Evolutionary conservation across 2,888 invertebrate species (phyloP).

Genomic region (Carabus problematicus): DNA sequence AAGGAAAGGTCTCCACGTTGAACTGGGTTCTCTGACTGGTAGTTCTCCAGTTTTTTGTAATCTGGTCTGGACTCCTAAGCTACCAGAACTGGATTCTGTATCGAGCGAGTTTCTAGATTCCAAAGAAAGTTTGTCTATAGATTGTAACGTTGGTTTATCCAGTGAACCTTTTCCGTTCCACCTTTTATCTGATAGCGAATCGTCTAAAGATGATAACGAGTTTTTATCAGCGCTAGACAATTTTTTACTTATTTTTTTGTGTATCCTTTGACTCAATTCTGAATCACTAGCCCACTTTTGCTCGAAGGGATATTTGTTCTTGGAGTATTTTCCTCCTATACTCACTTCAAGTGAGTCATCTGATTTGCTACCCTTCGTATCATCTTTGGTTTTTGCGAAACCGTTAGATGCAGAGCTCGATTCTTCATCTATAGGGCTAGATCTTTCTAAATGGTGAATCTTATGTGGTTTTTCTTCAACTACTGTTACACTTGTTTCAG

Average conservation of each 20-base stretch:
- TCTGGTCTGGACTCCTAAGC: conserved; percentile 73
- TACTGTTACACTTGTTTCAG: conserved; percentile 6
- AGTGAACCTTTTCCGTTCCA: conserved; percentile 49
- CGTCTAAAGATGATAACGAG: conserved; percentile 56
- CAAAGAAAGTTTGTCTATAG: conserved; percentile 60
- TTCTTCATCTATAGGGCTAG: conserved; percentile 60
- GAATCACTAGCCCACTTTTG: conserved; percentile 60
- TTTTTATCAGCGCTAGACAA: conserved; percentile 57
- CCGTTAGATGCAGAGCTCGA: conserved; percentile 48
- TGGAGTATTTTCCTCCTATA: conserved; percentile 50
- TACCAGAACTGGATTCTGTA: conserved; percentile 78
- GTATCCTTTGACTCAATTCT: conserved; percentile 56
- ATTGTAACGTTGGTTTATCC: conserved; percentile 55
- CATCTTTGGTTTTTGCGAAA: conserved; percentile 32
- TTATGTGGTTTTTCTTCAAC: conserved; percentile 48
- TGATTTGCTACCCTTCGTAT: conserved; percentile 30
- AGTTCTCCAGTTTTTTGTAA: conserved; percentile 64
- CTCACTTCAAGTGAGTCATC: conserved; percentile 38
- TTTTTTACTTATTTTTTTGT: conserved; percentile 57
- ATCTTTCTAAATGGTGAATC: conserved; percentile 57
- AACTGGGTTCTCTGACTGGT: conserved; percentile 71
- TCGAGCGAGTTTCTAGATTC: conserved; percentile 77
- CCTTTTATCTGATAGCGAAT: conserved; percentile 52
- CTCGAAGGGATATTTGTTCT: conserved; percentile 58
- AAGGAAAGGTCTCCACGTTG: conserved; percentile 84